Evolutionary conservation across 2,888 invertebrate genomes (phyloP).

Genomic region (Pristionchus entomophagus): DNA sequence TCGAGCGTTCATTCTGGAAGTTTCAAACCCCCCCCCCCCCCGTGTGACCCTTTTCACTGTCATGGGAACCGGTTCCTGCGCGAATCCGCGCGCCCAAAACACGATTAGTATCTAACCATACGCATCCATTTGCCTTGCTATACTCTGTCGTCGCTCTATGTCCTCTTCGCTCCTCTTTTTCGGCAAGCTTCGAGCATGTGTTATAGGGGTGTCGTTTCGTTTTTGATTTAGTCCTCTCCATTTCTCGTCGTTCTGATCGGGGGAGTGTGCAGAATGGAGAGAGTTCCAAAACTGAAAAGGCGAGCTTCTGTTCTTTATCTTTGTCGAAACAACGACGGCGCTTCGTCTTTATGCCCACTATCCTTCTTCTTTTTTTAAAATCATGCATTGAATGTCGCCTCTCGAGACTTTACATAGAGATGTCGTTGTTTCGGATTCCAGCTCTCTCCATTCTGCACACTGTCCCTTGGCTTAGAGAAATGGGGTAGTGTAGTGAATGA

Average conservation of each 20-base stretch:
- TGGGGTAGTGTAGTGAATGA: too few relatives aligned
- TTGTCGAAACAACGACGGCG: neutral
- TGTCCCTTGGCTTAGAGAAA: too few relatives aligned
- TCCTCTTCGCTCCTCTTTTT: neutral
- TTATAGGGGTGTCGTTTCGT: neutral
- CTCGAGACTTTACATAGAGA: too few relatives aligned
- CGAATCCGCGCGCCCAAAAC: neutral
- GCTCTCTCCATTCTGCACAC: too few relatives aligned
- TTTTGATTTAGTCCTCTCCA: neutral
- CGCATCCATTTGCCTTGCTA: too few relatives aligned
- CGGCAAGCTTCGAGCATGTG: neutral
- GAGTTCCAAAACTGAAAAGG: too few relatives aligned
- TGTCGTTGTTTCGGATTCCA: too few relatives aligned
- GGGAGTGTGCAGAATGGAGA: too few relatives aligned
- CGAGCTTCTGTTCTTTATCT: neutral
- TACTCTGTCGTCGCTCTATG: too few relatives aligned
- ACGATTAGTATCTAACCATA: neutral
- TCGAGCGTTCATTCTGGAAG: neutral
- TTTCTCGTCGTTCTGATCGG: neutral
- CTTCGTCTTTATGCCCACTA: neutral
- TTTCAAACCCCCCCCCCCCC: neutral
- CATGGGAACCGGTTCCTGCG: neutral
- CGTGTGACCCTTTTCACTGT: neutral
- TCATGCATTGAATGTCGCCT: constrained; percentile 12
- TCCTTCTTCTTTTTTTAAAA: neutral